phyloP scores from a whole-genome alignment of 2,113 vertebrate species.

The Sander lucioperca region DNA sequence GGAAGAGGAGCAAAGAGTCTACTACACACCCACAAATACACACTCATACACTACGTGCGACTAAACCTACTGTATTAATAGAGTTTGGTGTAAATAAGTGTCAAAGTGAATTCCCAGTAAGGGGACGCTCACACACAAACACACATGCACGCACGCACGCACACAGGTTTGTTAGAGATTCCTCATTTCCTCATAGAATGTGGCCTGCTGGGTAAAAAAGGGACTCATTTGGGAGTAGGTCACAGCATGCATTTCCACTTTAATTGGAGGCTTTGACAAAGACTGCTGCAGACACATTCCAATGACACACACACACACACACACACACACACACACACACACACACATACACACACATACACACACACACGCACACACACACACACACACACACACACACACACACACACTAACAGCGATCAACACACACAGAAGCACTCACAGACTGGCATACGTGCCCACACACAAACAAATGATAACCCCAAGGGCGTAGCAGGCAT shows the following conservation, averaged over 20 bases:
- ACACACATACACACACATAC: slow-evolving; percentile 17
- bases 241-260: slow-evolving; percentile 80
- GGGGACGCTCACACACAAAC: slow-evolving; percentile 5
- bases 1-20: neutral
- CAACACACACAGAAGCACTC: neutral
- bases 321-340: slow-evolving; percentile 32
- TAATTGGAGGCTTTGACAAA: slow-evolving; percentile 77
- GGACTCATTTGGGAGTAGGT: slow-evolving; percentile 78
- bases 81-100: slow-evolving; percentile 43
- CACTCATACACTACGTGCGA: slow-evolving; percentile 4
- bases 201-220: slow-evolving; percentile 52
- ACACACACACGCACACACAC: slow-evolving; percentile 19
- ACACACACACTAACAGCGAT: slow-evolving; percentile 1
- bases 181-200: slow-evolving; percentile 44
- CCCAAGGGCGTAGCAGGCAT: slow-evolving; percentile 28
- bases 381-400: slow-evolving; percentile 29
- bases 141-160: neutral
- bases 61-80: slow-evolving; percentile 50
- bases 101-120: slow-evolving; percentile 39
- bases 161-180: slow-evolving; percentile 51
- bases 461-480: slow-evolving; percentile 43
- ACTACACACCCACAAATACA: neutral
- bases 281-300: slow-evolving; percentile 13
- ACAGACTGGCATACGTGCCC: slow-evolving; percentile 8
- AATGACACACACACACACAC: slow-evolving; percentile 10